Conservation (phyloP, 2,797 vertebrate genomes). For the Cyprinella venusta region DNA sequence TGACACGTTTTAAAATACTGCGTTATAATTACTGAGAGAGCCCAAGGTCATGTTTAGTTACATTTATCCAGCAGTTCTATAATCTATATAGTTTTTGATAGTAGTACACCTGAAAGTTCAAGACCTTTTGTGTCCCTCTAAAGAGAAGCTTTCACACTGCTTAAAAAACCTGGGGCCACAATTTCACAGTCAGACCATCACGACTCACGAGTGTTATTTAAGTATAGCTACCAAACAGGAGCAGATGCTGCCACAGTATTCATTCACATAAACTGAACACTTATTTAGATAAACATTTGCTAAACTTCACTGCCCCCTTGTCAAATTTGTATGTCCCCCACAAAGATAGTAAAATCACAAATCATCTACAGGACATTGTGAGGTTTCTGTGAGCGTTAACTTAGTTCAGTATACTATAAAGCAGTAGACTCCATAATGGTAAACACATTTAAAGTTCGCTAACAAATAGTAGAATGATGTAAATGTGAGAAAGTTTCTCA, state of each 20-base stretch:
- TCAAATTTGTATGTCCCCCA: not conserved
- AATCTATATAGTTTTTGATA: too few species aligned
- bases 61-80: too few species aligned
- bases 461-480: not conserved
- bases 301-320: not conserved
- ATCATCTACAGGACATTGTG: not conserved
- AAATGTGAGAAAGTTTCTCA: not conserved
- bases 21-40: too few species aligned
- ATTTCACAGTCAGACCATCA: slow-evolving; percentile 51
- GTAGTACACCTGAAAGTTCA: too few species aligned
- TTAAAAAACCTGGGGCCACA: slow-evolving; percentile 53
- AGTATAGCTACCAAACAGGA: not conserved
- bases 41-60: too few species aligned
- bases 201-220: not conserved
- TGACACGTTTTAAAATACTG: not conserved
- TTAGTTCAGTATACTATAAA: not conserved
- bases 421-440: not conserved
- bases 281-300: not conserved
- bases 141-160: slow-evolving; percentile 32
- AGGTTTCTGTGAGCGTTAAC: not conserved
- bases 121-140: slow-evolving; percentile 40
- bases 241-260: not conserved
- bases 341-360: not conserved
- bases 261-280: not conserved
- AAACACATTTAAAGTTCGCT: not conserved